Percentiles rank a stretch among this genome's conserved stretches.
Evolutionary conservation across 2,113 vertebrate genomes (phyloP).

Genomic region (Hydropotes inermis): DNA sequence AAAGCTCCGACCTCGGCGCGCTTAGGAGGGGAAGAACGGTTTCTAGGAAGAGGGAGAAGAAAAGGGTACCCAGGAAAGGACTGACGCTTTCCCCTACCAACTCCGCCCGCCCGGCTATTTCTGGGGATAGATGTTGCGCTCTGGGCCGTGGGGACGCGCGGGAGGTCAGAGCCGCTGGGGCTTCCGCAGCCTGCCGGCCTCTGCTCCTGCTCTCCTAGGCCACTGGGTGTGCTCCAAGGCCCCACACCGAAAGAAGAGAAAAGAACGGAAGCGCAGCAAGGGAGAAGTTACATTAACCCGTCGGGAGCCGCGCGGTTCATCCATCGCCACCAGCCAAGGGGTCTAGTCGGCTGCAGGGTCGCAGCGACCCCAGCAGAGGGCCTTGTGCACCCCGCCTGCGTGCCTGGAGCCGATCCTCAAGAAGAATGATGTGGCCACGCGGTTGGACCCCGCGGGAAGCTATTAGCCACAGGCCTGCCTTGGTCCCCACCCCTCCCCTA

Average conservation of each 20-base stretch:
- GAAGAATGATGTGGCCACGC: fast-evolving
- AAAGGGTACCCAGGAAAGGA: background rate
- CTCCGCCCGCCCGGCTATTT: background rate
- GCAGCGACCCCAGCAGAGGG: conserved; percentile 59
- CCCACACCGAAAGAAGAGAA: background rate
- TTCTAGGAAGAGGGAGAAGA: background rate
- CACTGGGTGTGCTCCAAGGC: background rate
- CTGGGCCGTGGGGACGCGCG: background rate
- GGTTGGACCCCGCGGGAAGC: background rate
- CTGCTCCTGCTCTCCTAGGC: background rate
- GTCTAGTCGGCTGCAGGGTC: background rate
- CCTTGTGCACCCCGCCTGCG: background rate
- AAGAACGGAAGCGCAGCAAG: background rate
- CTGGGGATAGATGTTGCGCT: background rate
- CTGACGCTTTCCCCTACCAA: background rate
- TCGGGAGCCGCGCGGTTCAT: background rate
- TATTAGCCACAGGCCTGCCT: background rate
- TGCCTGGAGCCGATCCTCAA: background rate
- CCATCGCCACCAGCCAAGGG: background rate
- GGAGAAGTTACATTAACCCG: background rate
- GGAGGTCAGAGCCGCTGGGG: background rate
- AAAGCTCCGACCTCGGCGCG: background rate
- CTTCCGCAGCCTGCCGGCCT: background rate
- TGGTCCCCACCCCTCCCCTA: background rate
- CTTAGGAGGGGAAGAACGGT: background rate